Evolutionary conservation across 2,797 vertebrate genomes (phyloP).

Genomic region (Danio kyathit): DNA sequence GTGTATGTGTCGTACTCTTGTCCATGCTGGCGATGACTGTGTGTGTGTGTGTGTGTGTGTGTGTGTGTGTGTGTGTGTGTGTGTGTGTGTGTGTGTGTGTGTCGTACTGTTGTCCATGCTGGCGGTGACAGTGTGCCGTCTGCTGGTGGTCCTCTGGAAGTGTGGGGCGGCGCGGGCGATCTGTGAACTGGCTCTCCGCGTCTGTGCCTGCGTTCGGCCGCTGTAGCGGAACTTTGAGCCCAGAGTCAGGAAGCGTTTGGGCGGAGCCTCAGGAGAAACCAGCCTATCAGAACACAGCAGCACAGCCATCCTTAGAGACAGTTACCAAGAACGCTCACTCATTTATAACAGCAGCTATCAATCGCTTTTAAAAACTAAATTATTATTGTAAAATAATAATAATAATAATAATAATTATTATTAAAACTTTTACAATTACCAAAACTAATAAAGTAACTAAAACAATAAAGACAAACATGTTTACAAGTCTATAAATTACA

Average conservation of each 20-base stretch:
- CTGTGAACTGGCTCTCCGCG: slow-evolving; percentile 90
- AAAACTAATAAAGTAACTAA: too few relatives aligned
- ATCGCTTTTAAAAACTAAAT: too few relatives aligned
- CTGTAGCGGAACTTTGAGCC: slow-evolving; percentile 90
- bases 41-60: neutral
- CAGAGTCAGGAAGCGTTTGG: slow-evolving; percentile 95
- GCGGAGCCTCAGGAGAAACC: slow-evolving; percentile 92
- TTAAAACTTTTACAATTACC: too few relatives aligned
- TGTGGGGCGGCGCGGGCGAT: slow-evolving; percentile 93
- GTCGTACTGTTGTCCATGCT: slow-evolving; percentile 93
- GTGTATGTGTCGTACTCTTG: too few relatives aligned
- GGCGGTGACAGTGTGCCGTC: slow-evolving; percentile 95
- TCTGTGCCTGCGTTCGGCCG: slow-evolving; percentile 85
- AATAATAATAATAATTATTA: too few relatives aligned
- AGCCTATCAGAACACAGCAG: slow-evolving; percentile 78
- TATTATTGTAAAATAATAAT: too few relatives aligned
- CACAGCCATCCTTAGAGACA: too few relatives aligned
- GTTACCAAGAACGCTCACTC: too few relatives aligned
- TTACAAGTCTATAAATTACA: too few relatives aligned
- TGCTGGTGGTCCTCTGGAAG: slow-evolving; percentile 93
- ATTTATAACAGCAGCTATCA: too few relatives aligned
- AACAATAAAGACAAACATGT: too few relatives aligned
- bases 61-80: neutral
- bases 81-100: neutral
- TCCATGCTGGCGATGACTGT: too few relatives aligned